Evolutionary conservation across 1,140 invertebrate species (phyloP), one percentile per base, ranked within the genome.

Genomic region (Drosophila funebris): DNA sequence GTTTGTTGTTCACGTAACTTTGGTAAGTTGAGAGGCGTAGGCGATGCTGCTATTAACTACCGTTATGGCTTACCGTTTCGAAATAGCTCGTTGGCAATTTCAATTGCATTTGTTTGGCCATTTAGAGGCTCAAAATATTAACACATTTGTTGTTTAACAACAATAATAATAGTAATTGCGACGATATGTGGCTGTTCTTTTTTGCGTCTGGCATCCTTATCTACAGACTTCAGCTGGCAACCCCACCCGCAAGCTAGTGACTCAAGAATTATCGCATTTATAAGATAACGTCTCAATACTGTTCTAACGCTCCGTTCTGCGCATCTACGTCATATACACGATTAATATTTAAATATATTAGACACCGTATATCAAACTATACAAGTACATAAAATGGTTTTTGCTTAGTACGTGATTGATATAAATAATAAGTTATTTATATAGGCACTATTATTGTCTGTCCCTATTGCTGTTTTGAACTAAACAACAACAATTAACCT

Each of bases 141-240:
- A 67, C 68, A 66, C 67, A 70, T 64, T 64, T 71, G 52, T 57
- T 72, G 31, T 63, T 66, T 33, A 57, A 57, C 46, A 63, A 57
- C 46, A 58, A 72, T 44, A 67, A 67, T 72, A 72, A 72, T 50
- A 31, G 44, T 39, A 58, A 67, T 72, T 60, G 53, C 69, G 37
- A 52, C 53, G 63, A 72, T 72, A 67, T 67, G 69, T 58, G 37
- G 44, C 44, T 72, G 62, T 58, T 43, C 66, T 72, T 64, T 72
- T 57, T 50, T 52, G 69, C 53, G 44, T 71, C 68, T 71, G 68
- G 68, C 68, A 71, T 71, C 68, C 68, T 71, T 71, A 71, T 71
- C 68, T 66, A 22, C 52, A 50, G 33, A 50, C 27, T 33, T 33
- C 43, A 67, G 69, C 44, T 71, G 68, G 62, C 68, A 71, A 71